These are phyloP conservation scores for Odiellus spinosus DNA, from an alignment of 2,888 invertebrate genomes.

Conservation along the genomic window DNA sequence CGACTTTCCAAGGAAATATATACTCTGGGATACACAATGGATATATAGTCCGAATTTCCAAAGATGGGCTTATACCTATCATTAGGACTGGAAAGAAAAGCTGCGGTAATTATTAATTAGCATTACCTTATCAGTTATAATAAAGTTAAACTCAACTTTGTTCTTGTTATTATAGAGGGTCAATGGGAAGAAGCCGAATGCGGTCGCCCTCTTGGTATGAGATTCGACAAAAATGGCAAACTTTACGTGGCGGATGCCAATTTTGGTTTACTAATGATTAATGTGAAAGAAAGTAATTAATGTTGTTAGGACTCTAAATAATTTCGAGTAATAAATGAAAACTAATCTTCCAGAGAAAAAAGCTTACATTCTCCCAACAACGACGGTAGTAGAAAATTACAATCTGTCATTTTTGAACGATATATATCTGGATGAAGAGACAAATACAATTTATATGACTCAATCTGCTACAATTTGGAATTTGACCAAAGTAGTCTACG, in stretches of 20 bases:
- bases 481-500: constrained; percentile 11
- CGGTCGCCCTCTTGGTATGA: constrained; percentile 19
- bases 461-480: constrained; percentile 13
- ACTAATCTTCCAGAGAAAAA: constrained; percentile 33
- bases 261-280: constrained; percentile 16
- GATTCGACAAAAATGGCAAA: constrained; percentile 17
- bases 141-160: too few species aligned
- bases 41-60: too few species aligned
- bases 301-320: background rate
- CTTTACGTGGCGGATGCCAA: constrained; percentile 21
- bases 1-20: too few species aligned
- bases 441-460: constrained; percentile 12
- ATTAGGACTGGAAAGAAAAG: too few species aligned
- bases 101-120: too few species aligned
- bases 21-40: too few species aligned
- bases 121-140: too few species aligned
- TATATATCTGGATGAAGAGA: constrained; percentile 16
- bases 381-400: constrained; percentile 6
- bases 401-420: constrained; percentile 14
- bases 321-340: too few species aligned
- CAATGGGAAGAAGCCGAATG: constrained; percentile 16
- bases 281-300: constrained; percentile 15
- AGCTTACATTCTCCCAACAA: constrained; percentile 5
- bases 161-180: constrained; percentile 15
- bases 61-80: too few species aligned